Base-by-base conservation (phyloP, 2,113 vertebrate genomes). In the Gnathonemus longibarbis region DNA sequence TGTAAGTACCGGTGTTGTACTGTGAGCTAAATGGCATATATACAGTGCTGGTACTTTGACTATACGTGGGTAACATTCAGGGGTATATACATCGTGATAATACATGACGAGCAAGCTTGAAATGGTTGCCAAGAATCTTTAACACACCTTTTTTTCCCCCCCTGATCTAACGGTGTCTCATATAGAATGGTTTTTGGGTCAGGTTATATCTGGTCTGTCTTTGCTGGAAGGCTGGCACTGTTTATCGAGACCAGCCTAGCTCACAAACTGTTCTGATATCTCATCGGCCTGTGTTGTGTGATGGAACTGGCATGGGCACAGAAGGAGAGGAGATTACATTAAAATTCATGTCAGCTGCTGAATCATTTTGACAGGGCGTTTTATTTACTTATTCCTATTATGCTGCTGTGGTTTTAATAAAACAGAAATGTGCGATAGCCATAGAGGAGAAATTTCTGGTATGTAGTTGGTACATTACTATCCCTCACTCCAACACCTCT, bases 281-380 rank as follows among this genome's bases (percentile, higher is more conserved):
- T 31, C 50, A 39, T 87, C 27, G 50, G 85, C 50, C 85, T 87
- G 85, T 53, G 50, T 50, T 87, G 85, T 87, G 49, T 42, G 85
- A 87, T 87, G 8, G 13, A 87, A 87, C 85, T 87, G 85, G 85
- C 31, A 35, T 39, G 27, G n/a, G 27, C 31, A 21, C 48, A 87
- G n/a, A 52, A 62, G 58, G n/a, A 83, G 74, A 90, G 21, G 49
- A 83, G 62, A 77, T 74, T 39, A 45, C 35, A 53, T 17, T 70
- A 24, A 87, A 90, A 66, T 86, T 62, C 89, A 70, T 83, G 21
- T 49, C 31, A 39, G 45, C 89, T 35, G 27, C 85, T 83, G 70
- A 88, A 58, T 90, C 90, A 87, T 90, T 83, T 87, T 90, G 90
- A 90, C 90, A 83, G 84, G 70, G 46, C 27, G 24, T 88, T 88